A percentile compares a stretch with the other conserved stretches of the same genome.
These are phyloP conservation scores for Samia ricini DNA, from an alignment of 1,140 invertebrate species.

Conservation along the genomic window DNA sequence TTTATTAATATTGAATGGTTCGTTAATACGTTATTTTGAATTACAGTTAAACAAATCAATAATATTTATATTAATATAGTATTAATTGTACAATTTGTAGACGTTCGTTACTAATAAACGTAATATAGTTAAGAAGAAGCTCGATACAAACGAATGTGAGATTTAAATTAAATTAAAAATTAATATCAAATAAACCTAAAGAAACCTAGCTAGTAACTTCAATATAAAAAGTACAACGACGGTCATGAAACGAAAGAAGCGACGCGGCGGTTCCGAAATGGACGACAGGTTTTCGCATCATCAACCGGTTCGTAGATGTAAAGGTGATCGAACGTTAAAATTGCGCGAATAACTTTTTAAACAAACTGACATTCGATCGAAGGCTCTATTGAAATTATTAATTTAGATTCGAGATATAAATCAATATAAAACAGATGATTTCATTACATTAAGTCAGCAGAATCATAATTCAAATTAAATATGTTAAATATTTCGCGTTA, in stretches of 20 bases:
- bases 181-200: too few relatives aligned
- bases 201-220: too few relatives aligned
- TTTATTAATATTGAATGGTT: not conserved
- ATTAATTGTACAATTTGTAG: too few relatives aligned
- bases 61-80: too few relatives aligned
- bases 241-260: slow-evolving; percentile 13
- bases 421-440: not conserved
- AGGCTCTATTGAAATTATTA: not conserved
- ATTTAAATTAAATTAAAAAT: too few relatives aligned
- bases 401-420: not conserved
- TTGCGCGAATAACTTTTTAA: slow-evolving; percentile 10
- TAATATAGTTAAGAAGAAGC: too few relatives aligned
- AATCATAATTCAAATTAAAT: not conserved
- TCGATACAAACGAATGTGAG: too few relatives aligned
- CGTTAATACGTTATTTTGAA: too few relatives aligned
- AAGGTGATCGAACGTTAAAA: slow-evolving; percentile 21
- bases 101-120: too few relatives aligned
- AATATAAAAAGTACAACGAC: not conserved
- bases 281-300: slow-evolving; percentile 45
- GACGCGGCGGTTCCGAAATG: slow-evolving; percentile 24
- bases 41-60: too few relatives aligned
- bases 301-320: slow-evolving; percentile 34
- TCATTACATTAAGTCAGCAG: not conserved
- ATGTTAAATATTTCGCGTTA: not conserved
- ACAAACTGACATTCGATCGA: not conserved